These are phyloP conservation scores for Misgurnus mizolepis DNA, from an alignment of 2,113 vertebrate species.

Conservation along the genomic window DNA sequence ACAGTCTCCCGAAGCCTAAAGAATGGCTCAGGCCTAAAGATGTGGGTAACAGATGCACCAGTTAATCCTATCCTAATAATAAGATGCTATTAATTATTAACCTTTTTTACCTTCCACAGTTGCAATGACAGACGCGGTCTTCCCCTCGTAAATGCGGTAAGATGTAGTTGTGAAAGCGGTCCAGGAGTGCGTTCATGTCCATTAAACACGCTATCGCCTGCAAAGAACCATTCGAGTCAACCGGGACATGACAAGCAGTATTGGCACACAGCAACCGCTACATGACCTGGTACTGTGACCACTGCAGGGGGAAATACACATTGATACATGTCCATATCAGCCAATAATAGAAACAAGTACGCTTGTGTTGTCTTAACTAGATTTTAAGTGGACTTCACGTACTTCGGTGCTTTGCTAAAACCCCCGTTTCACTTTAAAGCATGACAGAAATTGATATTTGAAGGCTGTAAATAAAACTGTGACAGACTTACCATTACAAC, in stretches of 20 bases:
- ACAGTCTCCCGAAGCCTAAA: constrained; percentile 40
- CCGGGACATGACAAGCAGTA: constrained; percentile 83
- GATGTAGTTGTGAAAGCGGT: constrained; percentile 99
- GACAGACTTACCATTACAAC: constrained; percentile 94
- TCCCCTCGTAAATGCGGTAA: constrained; percentile 97
- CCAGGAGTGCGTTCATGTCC: constrained; percentile 99
- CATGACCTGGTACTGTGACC: constrained; percentile 47
- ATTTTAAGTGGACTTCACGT: constrained; percentile 39
- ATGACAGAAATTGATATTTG: constrained; percentile 39
- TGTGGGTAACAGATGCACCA: constrained; percentile 60
- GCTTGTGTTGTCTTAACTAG: constrained; percentile 5
- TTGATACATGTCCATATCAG: constrained; percentile 55
- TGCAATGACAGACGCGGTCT: constrained; percentile 99
- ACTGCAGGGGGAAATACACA: constrained; percentile 45
- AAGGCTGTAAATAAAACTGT: not conserved
- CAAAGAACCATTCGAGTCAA: constrained; percentile 88
- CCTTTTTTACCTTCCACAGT: constrained; percentile 95
- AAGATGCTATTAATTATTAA: constrained; percentile 47
- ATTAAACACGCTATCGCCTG: constrained; percentile 99
- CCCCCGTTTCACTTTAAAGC: not conserved
- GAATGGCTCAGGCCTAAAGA: constrained; percentile 63
- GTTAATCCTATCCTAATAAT: not conserved
- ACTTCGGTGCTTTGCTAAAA: constrained; percentile 12
- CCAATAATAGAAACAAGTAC: constrained; percentile 40
- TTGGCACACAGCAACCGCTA: constrained; percentile 72